Percentiles rank a stretch among this genome's conserved stretches.
Evolutionary conservation across 2,113 vertebrate species (phyloP).

Genomic region (Casuarius casuarius): DNA sequence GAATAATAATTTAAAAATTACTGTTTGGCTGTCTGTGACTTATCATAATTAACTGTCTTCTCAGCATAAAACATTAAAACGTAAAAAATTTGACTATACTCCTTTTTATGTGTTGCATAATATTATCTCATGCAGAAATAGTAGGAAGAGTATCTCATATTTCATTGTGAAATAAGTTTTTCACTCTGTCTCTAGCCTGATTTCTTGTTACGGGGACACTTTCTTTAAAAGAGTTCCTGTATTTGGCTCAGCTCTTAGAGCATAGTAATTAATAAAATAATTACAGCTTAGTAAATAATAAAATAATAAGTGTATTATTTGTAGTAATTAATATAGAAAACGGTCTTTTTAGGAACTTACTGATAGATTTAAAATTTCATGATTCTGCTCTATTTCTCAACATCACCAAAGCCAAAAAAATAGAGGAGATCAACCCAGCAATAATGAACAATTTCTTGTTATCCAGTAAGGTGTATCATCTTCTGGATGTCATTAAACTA

Average conservation of each 20-base stretch:
- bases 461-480: neutral
- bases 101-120: neutral
- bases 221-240: neutral
- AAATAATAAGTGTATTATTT: neutral
- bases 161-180: neutral
- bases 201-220: neutral
- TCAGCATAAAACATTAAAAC: neutral
- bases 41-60: neutral
- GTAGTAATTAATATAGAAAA: neutral
- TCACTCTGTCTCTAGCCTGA: neutral
- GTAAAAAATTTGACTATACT: neutral
- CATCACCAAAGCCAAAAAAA: neutral
- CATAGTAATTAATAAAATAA: too few species aligned
- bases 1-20: neutral
- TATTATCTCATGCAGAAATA: neutral
- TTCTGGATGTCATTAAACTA: slow-evolving; percentile 33
- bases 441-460: neutral
- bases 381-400: slow-evolving; percentile 4
- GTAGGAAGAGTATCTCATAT: neutral
- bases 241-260: neutral
- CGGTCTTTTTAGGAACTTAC: neutral
- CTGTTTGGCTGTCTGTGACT: neutral
- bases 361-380: neutral
- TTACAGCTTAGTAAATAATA: neutral
- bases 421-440: neutral